These are phyloP conservation scores for Brachyhypopomus occidentalis DNA, from an alignment of 2,113 vertebrate genomes.

Conservation along the genomic window DNA sequence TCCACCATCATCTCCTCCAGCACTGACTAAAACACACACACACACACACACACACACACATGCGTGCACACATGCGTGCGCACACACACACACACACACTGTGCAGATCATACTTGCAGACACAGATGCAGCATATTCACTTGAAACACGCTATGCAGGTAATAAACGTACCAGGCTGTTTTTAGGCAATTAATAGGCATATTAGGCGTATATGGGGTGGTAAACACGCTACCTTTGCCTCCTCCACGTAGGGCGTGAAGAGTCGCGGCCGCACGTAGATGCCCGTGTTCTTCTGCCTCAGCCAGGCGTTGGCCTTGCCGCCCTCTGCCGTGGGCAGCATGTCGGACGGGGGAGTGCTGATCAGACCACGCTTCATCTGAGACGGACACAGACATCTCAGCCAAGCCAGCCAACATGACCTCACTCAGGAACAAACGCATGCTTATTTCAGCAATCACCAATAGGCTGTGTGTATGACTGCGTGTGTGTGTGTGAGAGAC, in stretches of 20 bases:
- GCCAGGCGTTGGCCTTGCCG: slow-evolving; percentile 96
- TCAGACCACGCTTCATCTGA: slow-evolving; percentile 93
- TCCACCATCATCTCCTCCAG: slow-evolving; percentile 99
- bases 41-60: slow-evolving; percentile 28
- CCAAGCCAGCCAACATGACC: neutral
- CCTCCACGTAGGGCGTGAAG: slow-evolving; percentile 91
- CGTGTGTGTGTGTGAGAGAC: too few relatives aligned
- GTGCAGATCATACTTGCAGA: neutral
- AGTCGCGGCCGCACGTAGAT: slow-evolving; percentile 92
- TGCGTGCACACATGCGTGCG: neutral
- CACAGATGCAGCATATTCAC: too few relatives aligned
- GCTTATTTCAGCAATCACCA: neutral
- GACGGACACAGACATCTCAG: slow-evolving; percentile 55
- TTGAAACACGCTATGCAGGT: neutral
- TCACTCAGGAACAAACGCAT: neutral
- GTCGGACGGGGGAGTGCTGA: slow-evolving; percentile 97
- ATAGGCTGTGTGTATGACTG: neutral
- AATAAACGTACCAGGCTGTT: neutral
- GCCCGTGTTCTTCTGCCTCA: slow-evolving; percentile 92
- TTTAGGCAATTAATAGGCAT: neutral
- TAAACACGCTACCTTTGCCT: slow-evolving; percentile 88
- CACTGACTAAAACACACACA: slow-evolving; percentile 76
- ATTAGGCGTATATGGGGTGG: too few relatives aligned
- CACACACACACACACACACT: neutral
- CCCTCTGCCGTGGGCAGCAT: slow-evolving; percentile 95